These are phyloP conservation scores for Pediacus dermestoides DNA, from an alignment of 2,888 invertebrate genomes.

Conservation along the genomic window DNA sequence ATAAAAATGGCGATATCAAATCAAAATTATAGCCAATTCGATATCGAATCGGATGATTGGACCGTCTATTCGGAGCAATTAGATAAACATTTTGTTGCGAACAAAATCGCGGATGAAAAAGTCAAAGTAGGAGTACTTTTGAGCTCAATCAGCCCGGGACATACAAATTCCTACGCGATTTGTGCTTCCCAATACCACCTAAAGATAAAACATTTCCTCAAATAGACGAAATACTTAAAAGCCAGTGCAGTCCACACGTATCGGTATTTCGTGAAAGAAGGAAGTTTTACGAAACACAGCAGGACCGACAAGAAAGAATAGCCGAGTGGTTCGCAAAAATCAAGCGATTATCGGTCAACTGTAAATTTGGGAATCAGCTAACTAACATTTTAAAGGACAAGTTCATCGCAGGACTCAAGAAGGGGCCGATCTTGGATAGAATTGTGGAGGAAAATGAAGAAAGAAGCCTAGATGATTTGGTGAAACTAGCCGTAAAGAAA, in stretches of 20 bases:
- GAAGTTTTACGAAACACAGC: slow-evolving; percentile 13
- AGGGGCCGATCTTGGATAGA: slow-evolving; percentile 10
- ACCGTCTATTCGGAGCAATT: slow-evolving; percentile 10
- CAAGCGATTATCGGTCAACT: slow-evolving; percentile 11
- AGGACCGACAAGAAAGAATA: slow-evolving; percentile 6
- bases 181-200: slow-evolving; percentile 11
- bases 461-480: slow-evolving; percentile 3
- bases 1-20: neutral
- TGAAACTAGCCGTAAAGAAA: neutral
- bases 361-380: slow-evolving; percentile 13
- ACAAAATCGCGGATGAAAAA: slow-evolving; percentile 4
- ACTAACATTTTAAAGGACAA: slow-evolving; percentile 7
- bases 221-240: slow-evolving; percentile 10
- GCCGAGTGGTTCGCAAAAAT: slow-evolving; percentile 14
- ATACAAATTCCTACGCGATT: slow-evolving; percentile 15
- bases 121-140: slow-evolving; percentile 9
- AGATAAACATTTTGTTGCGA: slow-evolving; percentile 14
- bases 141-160: slow-evolving; percentile 9
- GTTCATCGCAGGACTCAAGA: slow-evolving; percentile 10
- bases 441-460: slow-evolving; percentile 6
- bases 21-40: neutral
- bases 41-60: slow-evolving; percentile 1
- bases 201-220: slow-evolving; percentile 8
- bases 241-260: slow-evolving; percentile 13
- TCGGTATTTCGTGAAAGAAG: slow-evolving; percentile 10